Evolutionary conservation across 2,113 vertebrate species (phyloP).

Genomic region (Tragelaphus buxtoni): DNA sequence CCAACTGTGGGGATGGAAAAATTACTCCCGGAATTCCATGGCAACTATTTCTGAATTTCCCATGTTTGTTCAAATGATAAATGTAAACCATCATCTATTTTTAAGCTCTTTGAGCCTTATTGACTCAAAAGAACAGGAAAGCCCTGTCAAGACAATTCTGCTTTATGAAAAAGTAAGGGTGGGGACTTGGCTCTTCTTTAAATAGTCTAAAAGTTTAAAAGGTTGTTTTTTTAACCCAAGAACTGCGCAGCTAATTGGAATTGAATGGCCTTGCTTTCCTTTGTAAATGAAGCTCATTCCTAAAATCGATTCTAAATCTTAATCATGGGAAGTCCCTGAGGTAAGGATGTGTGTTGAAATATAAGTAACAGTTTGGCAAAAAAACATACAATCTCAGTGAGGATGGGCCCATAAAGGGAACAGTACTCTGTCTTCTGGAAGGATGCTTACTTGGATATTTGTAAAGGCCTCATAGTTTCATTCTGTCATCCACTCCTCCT

Average conservation of each 20-base stretch:
- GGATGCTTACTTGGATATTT: not conserved
- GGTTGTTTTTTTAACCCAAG: not conserved
- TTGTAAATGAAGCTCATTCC: not conserved
- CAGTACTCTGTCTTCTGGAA: not conserved
- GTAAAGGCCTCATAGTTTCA: not conserved
- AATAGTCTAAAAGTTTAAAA: slow-evolving; percentile 34
- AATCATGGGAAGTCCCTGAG: not conserved
- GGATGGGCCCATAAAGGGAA: not conserved
- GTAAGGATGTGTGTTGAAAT: not conserved
- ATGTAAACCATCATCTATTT: slow-evolving; percentile 63
- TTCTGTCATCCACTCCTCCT: not conserved
- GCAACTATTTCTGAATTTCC: slow-evolving; percentile 42
- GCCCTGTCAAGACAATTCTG: slow-evolving; percentile 41
- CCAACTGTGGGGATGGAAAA: slow-evolving; percentile 20
- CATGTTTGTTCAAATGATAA: slow-evolving; percentile 62
- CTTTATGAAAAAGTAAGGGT: slow-evolving; percentile 43
- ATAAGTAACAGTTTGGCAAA: not conserved
- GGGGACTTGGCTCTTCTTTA: slow-evolving; percentile 46
- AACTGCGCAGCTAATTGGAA: not conserved
- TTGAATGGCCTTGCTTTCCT: not conserved
- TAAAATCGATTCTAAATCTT: not conserved
- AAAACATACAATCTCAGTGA: not conserved
- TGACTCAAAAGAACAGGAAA: slow-evolving; percentile 59
- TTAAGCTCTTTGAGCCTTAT: slow-evolving; percentile 37
- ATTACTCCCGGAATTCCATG: slow-evolving; percentile 17